Conservation (phyloP, 2,888 invertebrate species). For the Pteria penguin region DNA sequence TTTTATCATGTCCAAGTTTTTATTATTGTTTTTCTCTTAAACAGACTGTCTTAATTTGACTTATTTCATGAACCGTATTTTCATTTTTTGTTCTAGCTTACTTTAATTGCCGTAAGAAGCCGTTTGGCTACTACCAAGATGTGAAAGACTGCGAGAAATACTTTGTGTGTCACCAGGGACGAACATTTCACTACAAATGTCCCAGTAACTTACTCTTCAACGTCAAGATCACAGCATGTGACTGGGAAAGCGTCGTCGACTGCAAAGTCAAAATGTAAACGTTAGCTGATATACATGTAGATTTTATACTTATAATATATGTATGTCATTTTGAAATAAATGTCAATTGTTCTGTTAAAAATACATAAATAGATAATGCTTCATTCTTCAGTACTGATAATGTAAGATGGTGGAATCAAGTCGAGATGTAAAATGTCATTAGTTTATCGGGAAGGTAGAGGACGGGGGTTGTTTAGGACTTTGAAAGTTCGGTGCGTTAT, state of each 20-base stretch:
- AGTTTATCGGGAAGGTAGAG: no score
- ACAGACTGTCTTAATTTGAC: background rate
- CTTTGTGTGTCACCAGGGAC: conserved; percentile 41
- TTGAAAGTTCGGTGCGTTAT: no score
- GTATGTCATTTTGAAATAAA: no score
- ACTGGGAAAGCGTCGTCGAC: conserved; percentile 81
- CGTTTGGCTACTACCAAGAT: conserved; percentile 42
- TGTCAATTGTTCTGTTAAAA: no score
- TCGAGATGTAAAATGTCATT: no score
- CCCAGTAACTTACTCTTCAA: conserved; percentile 38
- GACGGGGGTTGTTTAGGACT: no score
- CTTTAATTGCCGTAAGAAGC: conserved; percentile 32
- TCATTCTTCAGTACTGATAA: no score
- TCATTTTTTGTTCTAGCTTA: conserved; percentile 17
- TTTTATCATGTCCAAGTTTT: background rate
- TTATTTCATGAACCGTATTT: no score
- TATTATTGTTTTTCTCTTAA: background rate
- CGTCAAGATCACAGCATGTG: conserved; percentile 28
- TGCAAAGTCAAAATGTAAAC: conserved; percentile 87
- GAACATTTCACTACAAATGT: conserved; percentile 42
- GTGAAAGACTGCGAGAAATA: conserved; percentile 44
- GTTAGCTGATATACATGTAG: no score
- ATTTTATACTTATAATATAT: no score
- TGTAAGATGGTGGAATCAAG: no score
- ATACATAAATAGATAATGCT: no score